Evolutionary conservation across 2,113 vertebrate species (phyloP).

Genomic region (Centrocercus urophasianus): DNA sequence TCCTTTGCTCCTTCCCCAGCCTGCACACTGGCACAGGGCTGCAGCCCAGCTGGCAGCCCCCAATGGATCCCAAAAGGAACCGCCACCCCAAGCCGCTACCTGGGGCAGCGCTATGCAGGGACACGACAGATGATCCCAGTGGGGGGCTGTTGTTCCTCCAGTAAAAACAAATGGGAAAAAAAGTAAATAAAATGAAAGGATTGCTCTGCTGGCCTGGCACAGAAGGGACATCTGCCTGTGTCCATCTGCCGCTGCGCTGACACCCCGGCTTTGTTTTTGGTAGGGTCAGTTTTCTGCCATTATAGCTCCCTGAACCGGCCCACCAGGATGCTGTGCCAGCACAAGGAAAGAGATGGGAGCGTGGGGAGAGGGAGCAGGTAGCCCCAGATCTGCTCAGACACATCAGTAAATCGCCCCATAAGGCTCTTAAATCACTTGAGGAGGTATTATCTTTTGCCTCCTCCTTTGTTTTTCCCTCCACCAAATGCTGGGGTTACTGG

Average conservation of each 20-base stretch:
- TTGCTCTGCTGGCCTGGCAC: slow-evolving; percentile 22
- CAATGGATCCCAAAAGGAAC: background rate
- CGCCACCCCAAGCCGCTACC: background rate
- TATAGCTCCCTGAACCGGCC: slow-evolving; percentile 25
- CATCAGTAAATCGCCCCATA: background rate
- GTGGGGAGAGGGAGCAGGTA: slow-evolving; percentile 36
- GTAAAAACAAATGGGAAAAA: slow-evolving; percentile 24
- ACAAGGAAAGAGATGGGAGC: background rate
- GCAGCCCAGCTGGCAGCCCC: slow-evolving; percentile 17
- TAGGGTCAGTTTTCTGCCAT: slow-evolving; percentile 27
- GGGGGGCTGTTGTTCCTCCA: slow-evolving; percentile 30
- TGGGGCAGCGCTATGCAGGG: slow-evolving; percentile 4
- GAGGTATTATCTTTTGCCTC: background rate
- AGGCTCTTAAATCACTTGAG: background rate
- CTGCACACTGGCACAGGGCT: background rate
- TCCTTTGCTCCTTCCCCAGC: no score
- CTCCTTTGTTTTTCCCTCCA: slow-evolving; percentile 26
- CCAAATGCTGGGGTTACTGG: background rate
- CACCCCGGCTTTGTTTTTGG: background rate
- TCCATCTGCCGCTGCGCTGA: slow-evolving; percentile 54
- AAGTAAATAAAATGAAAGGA: slow-evolving; percentile 1
- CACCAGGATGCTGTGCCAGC: slow-evolving; percentile 27
- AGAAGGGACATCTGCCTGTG: slow-evolving; percentile 53
- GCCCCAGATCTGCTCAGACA: background rate
- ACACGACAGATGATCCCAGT: slow-evolving; percentile 59